phyloP scores from a whole-genome alignment of 2,113 vertebrate species.

The Dunckerocampus dactyliophorus region DNA sequence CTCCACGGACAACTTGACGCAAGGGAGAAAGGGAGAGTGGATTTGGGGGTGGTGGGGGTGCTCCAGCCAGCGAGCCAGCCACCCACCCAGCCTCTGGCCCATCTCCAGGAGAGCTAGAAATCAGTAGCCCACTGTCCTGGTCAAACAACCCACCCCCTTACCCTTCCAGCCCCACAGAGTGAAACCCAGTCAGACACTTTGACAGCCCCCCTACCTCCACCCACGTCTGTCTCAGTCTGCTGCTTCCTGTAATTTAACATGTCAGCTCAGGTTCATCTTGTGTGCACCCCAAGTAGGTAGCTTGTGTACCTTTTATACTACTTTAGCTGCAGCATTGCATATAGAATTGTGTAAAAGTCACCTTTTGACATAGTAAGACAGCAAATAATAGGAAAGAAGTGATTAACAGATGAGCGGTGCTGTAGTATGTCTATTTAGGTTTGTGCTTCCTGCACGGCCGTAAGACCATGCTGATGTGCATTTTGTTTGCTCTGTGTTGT shows the following conservation, averaged over 20 bases:
- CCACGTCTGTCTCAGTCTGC: constrained; percentile 63
- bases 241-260: constrained; percentile 70
- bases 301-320: constrained; percentile 4
- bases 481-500: no score
- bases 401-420: no score
- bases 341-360: not conserved
- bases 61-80: not conserved
- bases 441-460: no score
- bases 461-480: no score
- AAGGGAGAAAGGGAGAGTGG: constrained; percentile 32
- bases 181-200: constrained; percentile 62
- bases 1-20: constrained; percentile 51
- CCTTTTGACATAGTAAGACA: no score
- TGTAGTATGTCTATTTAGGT: no score
- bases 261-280: constrained; percentile 50
- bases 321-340: not conserved
- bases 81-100: constrained; percentile 45
- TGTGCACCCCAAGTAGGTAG: constrained; percentile 21
- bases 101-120: constrained; percentile 54
- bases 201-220: constrained; percentile 40
- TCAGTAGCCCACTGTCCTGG: constrained; percentile 47
- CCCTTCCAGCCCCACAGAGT: constrained; percentile 32
- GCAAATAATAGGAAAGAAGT: no score
- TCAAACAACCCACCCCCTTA: constrained; percentile 45
- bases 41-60: no score